Evolutionary conservation across 2,888 invertebrate species (phyloP), one percentile per base, ranked within the genome.

Genomic region (Phragmatobia fuliginosa): DNA sequence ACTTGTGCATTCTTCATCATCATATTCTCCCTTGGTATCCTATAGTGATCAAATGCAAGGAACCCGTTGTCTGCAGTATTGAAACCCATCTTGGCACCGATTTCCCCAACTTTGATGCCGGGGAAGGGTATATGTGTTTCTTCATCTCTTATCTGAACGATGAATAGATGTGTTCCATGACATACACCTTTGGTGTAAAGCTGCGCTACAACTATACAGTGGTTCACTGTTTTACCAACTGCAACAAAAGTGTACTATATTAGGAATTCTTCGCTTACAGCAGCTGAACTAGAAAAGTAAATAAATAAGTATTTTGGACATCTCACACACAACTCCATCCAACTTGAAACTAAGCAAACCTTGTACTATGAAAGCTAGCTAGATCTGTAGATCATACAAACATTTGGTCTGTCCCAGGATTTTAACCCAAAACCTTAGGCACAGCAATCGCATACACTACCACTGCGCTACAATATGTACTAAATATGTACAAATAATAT

Each of bases 1-100:
- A 99, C 98, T 94, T 98, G 96, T 62, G 98, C 97, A 92, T 98
- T 97, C 90, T 98, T 98, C 99, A 99, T 99, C 69, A 99, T 92
- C 98, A 99, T 97, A 80, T 98, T 95, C 18, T 96, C 96, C 60
- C 98, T 95, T 0, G 99, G 99, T 87, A 99, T 97, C 76, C 98
- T 96, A 45, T 97, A 97, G 80, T 98, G 96, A 64, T 98, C 96
- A 71, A 99, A 97, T 0, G 97, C 97, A 62, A 99, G 94, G 89
- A 97, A 99, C 0, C 99, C 99, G 91, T 99, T 99, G 86, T 99
- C 99, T 32, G 97, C 97, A 0, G 96, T 96, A 81, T 98, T 97
- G 96, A 98, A 98, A 16, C 98, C 99, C 80, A 99, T 95, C 89
- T 98, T 98, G 0, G 97, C 97, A 0, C 99, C 99, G 79, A 99